Conservation (phyloP, 2,888 invertebrate species). For the Drosophila anomelani region DNA sequence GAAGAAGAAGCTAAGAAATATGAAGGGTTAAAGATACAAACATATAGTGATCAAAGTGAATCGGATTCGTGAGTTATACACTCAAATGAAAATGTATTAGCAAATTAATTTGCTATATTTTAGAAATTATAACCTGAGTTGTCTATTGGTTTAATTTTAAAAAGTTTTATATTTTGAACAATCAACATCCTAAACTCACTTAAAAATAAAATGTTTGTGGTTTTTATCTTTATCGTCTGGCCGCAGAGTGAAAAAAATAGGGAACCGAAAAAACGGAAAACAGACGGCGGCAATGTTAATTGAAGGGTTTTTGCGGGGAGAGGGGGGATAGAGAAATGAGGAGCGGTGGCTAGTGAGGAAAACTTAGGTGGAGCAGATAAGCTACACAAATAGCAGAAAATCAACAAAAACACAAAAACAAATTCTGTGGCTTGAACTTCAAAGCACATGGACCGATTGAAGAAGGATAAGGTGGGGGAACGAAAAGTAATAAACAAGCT, state of each 20-base stretch:
- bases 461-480: constrained; percentile 17
- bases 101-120: not conserved
- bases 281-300: constrained; percentile 36
- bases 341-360: not conserved
- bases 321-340: not conserved
- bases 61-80: not conserved
- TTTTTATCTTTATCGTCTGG: constrained; percentile 33
- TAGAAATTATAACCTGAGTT: not conserved
- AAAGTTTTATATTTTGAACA: not conserved
- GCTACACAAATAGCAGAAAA: constrained; percentile 58
- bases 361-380: constrained; percentile 52
- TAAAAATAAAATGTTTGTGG: constrained; percentile 46
- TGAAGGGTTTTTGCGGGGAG: constrained; percentile 20
- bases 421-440: constrained; percentile 71
- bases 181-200: not conserved
- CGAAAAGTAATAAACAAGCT: constrained; percentile 71
- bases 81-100: not conserved
- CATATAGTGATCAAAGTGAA: not conserved
- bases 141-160: not conserved
- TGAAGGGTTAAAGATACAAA: not conserved
- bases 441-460: constrained; percentile 48
- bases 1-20: constrained; percentile 9
- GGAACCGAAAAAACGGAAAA: constrained; percentile 6
- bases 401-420: constrained; percentile 34
- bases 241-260: constrained; percentile 10